phyloP scores from a whole-genome alignment of 2,888 invertebrate species.

The Euphydryas editha region DNA sequence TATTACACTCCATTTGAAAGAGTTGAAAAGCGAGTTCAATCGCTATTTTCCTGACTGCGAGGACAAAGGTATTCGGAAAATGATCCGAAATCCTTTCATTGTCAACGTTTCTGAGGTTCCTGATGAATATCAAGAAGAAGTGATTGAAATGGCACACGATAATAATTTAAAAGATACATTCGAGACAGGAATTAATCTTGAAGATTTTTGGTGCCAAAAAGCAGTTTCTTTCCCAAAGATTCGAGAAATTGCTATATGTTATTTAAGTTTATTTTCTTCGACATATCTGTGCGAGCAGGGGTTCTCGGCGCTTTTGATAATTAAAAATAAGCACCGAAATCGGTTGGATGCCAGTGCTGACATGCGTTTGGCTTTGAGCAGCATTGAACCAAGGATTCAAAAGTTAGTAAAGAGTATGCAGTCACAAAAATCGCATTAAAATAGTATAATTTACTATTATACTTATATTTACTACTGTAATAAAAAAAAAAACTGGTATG shows the following conservation, averaged over 20 bases:
- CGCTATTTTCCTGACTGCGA: constrained; percentile 5
- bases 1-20: not conserved
- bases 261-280: constrained; percentile 39
- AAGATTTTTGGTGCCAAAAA: constrained; percentile 33
- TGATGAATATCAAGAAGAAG: constrained; percentile 14
- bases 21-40: constrained; percentile 11
- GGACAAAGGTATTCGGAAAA: constrained; percentile 4
- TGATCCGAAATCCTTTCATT: constrained; percentile 11
- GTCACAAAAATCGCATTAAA: constrained; percentile 30
- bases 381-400: constrained; percentile 36
- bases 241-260: constrained; percentile 40
- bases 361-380: constrained; percentile 23
- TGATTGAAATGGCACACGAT: constrained; percentile 14
- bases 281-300: constrained; percentile 43
- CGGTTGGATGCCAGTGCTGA: constrained; percentile 19
- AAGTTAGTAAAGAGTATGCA: constrained; percentile 38
- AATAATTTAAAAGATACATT: constrained; percentile 16
- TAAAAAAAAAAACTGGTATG: too few species aligned
- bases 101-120: not conserved
- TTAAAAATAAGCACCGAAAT: constrained; percentile 42
- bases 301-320: constrained; percentile 41
- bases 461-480: too few species aligned
- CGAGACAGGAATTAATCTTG: not conserved
- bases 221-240: constrained; percentile 41
- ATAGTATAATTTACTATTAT: not conserved